Conservation (phyloP, 2,888 invertebrate species). For the Andrena praecox region DNA sequence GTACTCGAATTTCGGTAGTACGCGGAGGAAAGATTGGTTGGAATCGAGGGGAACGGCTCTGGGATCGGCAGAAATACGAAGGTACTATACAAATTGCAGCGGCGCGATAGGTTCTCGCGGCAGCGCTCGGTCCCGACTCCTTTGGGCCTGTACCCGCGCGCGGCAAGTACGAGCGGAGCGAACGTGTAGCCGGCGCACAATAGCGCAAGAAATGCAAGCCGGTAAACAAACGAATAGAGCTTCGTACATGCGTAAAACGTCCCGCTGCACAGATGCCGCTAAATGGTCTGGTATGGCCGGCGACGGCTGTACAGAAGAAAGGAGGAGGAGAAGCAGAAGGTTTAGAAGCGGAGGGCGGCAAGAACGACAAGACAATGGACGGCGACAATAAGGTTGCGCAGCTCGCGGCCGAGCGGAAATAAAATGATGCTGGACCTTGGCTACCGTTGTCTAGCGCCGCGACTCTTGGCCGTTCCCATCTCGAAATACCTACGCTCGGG, state of each 20-base stretch:
- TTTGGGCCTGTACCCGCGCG: background rate
- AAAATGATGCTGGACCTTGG: conserved; percentile 74
- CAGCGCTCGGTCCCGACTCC: background rate
- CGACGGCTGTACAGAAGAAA: conserved; percentile 37
- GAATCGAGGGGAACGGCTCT: background rate
- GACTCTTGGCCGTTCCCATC: conserved; percentile 1
- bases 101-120: conserved; percentile 13
- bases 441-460: conserved; percentile 48
- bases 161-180: conserved; percentile 6
- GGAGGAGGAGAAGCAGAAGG: conserved; percentile 38
- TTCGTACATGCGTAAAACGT: conserved; percentile 66
- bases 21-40: too few relatives aligned
- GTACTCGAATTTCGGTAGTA: conserved; percentile 20
- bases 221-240: conserved; percentile 69
- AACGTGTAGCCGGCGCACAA: conserved; percentile 59
- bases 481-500: background rate
- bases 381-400: conserved; percentile 77
- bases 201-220: conserved; percentile 63
- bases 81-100: conserved; percentile 12
- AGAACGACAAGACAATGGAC: conserved; percentile 80
- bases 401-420: conserved; percentile 72
- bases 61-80: conserved; percentile 4
- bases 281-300: conserved; percentile 65
- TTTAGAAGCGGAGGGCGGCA: conserved; percentile 59
- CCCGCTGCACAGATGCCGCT: conserved; percentile 62